phyloP scores from a whole-genome alignment of 2,888 invertebrate species.

The Tryphoninae sp. region DNA sequence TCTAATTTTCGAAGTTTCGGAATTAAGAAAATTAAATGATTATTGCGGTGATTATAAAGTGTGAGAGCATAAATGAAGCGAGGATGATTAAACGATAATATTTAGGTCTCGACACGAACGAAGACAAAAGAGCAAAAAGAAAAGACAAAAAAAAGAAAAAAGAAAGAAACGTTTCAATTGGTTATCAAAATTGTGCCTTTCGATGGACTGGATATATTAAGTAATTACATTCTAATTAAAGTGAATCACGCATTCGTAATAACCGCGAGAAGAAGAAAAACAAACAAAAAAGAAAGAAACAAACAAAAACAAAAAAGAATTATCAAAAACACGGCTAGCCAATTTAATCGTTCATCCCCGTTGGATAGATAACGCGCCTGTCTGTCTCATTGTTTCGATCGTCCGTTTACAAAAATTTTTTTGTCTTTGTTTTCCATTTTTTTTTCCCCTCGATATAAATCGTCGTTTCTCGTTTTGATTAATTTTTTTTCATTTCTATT shows the following conservation, averaged over 20 bases:
- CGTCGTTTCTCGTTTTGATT: conserved; percentile 3
- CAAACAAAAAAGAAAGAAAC: background rate
- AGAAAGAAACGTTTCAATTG: conserved; percentile 68
- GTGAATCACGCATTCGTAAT: conserved; percentile 47
- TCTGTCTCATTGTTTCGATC: conserved; percentile 38
- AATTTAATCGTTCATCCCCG: background rate
- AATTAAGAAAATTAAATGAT: conserved; percentile 17
- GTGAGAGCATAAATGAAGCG: background rate
- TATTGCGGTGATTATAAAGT: conserved; percentile 38
- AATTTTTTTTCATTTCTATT: background rate
- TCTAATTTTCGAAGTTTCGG: conserved; percentile 15
- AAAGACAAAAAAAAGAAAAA: background rate
- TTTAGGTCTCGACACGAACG: conserved; percentile 12
- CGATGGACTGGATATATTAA: conserved; percentile 76
- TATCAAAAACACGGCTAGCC: background rate
- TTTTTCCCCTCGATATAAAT: background rate
- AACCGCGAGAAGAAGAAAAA: conserved; percentile 9
- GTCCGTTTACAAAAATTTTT: conserved; percentile 10
- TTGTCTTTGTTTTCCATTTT: background rate
- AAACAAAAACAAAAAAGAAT: conserved; percentile 22
- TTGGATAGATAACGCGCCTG: conserved; percentile 7
- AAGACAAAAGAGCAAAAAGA: conserved; percentile 11
- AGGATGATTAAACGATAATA: conserved; percentile 9
- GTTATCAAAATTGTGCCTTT: conserved; percentile 80
- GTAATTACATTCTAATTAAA: conserved; percentile 74